Base-by-base conservation (phyloP, 2,113 vertebrate genomes). In the Malurus cyaneus region DNA sequence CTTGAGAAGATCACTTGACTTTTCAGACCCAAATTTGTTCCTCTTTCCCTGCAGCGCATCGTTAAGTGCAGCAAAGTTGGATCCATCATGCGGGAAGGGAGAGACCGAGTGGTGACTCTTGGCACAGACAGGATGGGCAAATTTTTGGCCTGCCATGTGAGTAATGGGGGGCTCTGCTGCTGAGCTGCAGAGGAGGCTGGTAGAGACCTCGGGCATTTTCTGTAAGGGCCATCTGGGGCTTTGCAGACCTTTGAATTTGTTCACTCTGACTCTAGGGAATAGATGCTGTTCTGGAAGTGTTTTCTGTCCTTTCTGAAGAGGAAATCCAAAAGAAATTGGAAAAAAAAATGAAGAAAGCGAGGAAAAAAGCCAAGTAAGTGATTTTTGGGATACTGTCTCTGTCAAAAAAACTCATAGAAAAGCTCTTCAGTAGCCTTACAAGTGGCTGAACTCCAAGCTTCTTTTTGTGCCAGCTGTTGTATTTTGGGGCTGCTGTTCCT, bases 71-170 rank as follows among this genome's bases (percentile, higher is more conserved):
- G 44, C 86, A 99, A 99, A 95, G 98, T 93, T 41, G 99, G 99
- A 8, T 99, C 99, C 85, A 84, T 99, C 93, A 98, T 99, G 96
- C 96, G 99, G 76, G 98, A 99, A 92, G 98, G 99, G 95, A 98
- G 99, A 89, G 98, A 99, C 91, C 94, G 99, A 50, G 96, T 99
- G 14, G 99, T 99, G 54, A 98, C 98, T 12, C 96, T 99, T 57
- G 96, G 98, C 6, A 80, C 98, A 1, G 99, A 99, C 94, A 29
- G 18, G 70, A 98, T 90, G 8, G 97, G 98, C 94, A 97, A 97
- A 95, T 96, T 99, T 90, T 88, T 99, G 78, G 98, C 98, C 64
- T 99, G 99, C 92, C 99, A 99, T 6, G 99, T 99, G 97, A 98
- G 99, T 98, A 78, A 13, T 11, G 50, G 42, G 32, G 25, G 5